phyloP scores from a whole-genome alignment of 23 tunicate genomes.

The Aplidium turbinatum region DNA sequence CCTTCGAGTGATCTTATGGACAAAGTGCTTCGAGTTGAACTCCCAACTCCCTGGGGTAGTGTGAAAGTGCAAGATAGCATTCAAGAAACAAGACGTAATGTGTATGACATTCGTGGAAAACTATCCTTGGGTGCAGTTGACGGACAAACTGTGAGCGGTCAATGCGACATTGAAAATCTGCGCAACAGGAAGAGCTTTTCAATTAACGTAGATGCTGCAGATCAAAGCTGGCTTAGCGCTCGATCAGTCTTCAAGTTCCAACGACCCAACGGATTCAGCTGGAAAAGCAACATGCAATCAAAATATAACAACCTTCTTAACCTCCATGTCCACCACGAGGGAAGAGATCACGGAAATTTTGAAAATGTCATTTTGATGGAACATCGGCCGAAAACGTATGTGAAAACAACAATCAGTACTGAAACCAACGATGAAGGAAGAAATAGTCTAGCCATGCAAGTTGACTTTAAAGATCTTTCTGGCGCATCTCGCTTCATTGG shows the following conservation, averaged over 20 bases:
- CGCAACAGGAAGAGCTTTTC: slow-evolving; percentile 26
- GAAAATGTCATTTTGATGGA: slow-evolving; percentile 17
- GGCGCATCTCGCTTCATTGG: not conserved
- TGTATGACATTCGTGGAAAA: slow-evolving; percentile 26
- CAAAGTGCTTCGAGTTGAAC: not conserved
- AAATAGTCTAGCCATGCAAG: not conserved
- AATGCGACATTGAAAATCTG: slow-evolving; percentile 22
- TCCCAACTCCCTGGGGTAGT: slow-evolving; percentile 70
- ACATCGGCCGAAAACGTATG: slow-evolving; percentile 2
- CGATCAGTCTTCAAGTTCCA: not conserved
- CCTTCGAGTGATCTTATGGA: slow-evolving; percentile 18
- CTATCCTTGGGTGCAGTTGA: slow-evolving; percentile 23
- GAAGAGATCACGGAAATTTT: slow-evolving; percentile 19
- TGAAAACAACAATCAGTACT: slow-evolving; percentile 1
- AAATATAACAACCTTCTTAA: slow-evolving; percentile 27
- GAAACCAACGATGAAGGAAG: not conserved
- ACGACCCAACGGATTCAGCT: slow-evolving; percentile 15
- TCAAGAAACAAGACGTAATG: slow-evolving; percentile 23
- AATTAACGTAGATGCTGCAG: slow-evolving; percentile 17
- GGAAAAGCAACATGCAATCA: slow-evolving; percentile 30
- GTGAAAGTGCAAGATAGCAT: slow-evolving; percentile 14
- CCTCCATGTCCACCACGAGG: slow-evolving; percentile 33
- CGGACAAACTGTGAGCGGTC: slow-evolving; percentile 18
- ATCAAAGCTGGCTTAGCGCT: not conserved
- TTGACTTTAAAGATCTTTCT: not conserved